These are phyloP conservation scores for Atrichornis clamosus DNA, from an alignment of 2,113 vertebrate genomes.

Conservation along the genomic window DNA sequence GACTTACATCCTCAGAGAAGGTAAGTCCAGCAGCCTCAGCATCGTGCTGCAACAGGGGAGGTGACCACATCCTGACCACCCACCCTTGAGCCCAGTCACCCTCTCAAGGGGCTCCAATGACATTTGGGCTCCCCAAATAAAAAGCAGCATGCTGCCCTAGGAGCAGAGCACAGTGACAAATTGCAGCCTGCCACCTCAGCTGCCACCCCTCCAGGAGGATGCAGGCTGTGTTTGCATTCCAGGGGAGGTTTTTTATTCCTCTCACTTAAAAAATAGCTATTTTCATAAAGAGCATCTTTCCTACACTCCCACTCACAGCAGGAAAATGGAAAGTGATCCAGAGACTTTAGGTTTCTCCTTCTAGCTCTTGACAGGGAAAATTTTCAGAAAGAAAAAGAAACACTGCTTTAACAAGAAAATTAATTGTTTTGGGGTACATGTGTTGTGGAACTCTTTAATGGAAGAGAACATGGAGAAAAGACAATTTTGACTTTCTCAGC, in stretches of 20 bases:
- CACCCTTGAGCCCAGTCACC: background rate
- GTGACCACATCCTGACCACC: background rate
- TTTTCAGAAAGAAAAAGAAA: background rate
- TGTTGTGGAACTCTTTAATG: background rate
- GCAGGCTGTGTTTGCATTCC: background rate
- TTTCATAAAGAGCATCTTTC: background rate
- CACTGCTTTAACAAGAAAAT: background rate
- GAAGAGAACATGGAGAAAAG: background rate
- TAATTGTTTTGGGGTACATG: background rate
- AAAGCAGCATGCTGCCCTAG: rapidly evolving
- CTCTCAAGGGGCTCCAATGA: rapidly evolving
- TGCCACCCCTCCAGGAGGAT: background rate
- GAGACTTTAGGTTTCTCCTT: background rate
- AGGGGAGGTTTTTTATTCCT: background rate
- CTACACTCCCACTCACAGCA: background rate
- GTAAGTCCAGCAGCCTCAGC: background rate
- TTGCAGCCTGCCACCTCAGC: background rate
- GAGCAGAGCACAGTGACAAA: background rate
- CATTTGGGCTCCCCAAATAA: background rate
- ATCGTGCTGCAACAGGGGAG: rapidly evolving
- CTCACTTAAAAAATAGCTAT: background rate
- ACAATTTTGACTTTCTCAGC: background rate
- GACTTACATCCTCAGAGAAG: background rate
- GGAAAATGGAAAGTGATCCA: background rate
- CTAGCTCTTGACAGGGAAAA: background rate